Conservation (phyloP, 1,140 invertebrate species). For the Macrocentrus cingulum region DNA sequence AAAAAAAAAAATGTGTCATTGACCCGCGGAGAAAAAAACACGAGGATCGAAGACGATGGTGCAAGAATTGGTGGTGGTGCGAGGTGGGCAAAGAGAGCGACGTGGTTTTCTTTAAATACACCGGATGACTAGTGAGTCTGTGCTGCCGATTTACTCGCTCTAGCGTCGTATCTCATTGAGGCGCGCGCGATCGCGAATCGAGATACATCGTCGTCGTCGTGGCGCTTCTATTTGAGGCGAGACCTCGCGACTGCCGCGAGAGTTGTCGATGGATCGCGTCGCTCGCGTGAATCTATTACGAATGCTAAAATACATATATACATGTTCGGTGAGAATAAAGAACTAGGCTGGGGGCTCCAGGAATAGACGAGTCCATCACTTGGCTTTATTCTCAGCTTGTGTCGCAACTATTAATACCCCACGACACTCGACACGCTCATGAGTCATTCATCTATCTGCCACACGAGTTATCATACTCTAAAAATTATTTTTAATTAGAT, state of each 20-base stretch:
- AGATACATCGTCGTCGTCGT: constrained; percentile 2
- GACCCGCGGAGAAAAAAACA: no score
- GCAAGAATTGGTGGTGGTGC: no score
- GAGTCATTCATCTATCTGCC: constrained; percentile 10
- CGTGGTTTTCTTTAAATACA: constrained; percentile 18
- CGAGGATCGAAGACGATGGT: no score
- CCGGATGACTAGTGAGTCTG: constrained; percentile 14
- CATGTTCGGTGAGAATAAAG: constrained; percentile 10
- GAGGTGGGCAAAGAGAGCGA: no score
- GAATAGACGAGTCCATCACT: constrained; percentile 15
- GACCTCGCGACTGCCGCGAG: no score
- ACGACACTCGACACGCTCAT: constrained; percentile 14
- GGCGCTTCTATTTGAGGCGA: constrained; percentile 7
- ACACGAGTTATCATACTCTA: background rate
- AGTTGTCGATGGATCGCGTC: background rate
- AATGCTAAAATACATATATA: background rate
- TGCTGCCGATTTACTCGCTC: background rate
- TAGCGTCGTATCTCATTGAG: constrained; percentile 7
- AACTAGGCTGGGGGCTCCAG: constrained; percentile 12
- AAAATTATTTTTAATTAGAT: background rate
- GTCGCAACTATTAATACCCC: constrained; percentile 8
- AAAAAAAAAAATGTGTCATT: no score
- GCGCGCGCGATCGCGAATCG: background rate
- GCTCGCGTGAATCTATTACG: constrained; percentile 7
- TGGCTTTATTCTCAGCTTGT: constrained; percentile 10